Evolutionary conservation across 2,797 vertebrate genomes (phyloP).

Genomic region (Scarus forsteni): DNA sequence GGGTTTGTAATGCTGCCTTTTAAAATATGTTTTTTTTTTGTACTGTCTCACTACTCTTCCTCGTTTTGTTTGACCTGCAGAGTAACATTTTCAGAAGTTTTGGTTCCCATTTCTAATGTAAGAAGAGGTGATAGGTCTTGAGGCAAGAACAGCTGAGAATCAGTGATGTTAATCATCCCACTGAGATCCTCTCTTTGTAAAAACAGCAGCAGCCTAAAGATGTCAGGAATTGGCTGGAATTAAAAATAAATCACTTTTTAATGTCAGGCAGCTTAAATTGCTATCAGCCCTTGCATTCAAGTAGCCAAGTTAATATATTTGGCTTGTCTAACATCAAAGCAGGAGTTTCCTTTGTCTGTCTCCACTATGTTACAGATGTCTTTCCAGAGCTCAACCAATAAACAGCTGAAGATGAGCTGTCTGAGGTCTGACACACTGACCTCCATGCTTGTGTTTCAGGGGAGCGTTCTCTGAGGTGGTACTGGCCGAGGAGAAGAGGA

Average conservation of each 20-base stretch:
- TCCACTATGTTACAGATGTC: conserved; percentile 1
- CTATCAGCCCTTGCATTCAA: conserved; percentile 13
- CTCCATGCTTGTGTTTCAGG: conserved; percentile 80
- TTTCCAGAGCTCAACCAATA: conserved; percentile 3
- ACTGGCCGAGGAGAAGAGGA: conserved; percentile 94
- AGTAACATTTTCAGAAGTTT: no score
- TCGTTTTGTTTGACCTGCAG: no score
- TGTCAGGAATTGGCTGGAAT: conserved; percentile 33
- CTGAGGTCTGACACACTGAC: conserved; percentile 18
- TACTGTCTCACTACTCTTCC: no score
- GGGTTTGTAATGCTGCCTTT: no score
- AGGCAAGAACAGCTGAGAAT: background rate
- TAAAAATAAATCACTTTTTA: conserved; percentile 63
- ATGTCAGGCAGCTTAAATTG: conserved; percentile 17
- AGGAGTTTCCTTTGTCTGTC: background rate
- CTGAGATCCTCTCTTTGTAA: conserved; percentile 32
- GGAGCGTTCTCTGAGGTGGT: conserved; percentile 98
- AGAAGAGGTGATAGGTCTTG: no score
- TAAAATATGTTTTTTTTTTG: no score
- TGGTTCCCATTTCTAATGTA: no score
- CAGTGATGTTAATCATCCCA: conserved; percentile 34
- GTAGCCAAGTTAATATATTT: conserved; percentile 13
- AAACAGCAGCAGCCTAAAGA: conserved; percentile 32
- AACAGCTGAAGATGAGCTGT: conserved; percentile 20
- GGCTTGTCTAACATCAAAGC: conserved; percentile 29